Evolutionary conservation across 2,888 invertebrate genomes (phyloP).

Genomic region (Allolobophora icterica): DNA sequence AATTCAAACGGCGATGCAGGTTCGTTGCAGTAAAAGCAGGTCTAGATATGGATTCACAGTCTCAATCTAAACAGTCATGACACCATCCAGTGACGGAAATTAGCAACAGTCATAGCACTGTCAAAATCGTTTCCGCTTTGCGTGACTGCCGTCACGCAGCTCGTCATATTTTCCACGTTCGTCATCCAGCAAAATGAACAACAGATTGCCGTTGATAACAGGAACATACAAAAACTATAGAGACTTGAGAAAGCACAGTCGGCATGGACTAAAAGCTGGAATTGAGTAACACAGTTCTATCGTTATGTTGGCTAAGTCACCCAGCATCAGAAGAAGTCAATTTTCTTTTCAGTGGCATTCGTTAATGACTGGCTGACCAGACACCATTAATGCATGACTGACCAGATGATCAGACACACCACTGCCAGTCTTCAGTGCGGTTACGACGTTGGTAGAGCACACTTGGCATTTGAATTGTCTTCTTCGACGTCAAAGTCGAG

Average conservation of each 20-base stretch:
- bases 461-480: background rate
- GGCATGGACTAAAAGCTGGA: conserved; percentile 12
- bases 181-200: background rate
- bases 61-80: background rate
- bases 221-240: background rate
- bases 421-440: background rate
- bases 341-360: background rate
- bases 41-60: background rate
- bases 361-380: background rate
- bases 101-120: background rate
- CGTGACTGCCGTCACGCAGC: background rate
- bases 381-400: background rate
- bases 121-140: background rate
- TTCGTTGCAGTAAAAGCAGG: background rate
- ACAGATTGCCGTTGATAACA: background rate
- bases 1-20: background rate
- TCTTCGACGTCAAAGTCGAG: conserved; percentile 87
- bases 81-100: background rate
- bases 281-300: conserved; percentile 17
- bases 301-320: background rate
- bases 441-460: background rate
- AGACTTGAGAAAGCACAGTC: conserved; percentile 17
- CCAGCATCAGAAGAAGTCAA: background rate
- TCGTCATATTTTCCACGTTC: background rate
- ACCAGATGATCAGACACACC: background rate